Evolutionary conservation across 2,113 vertebrate genomes (phyloP).

Genomic region (Elephas maximus): DNA sequence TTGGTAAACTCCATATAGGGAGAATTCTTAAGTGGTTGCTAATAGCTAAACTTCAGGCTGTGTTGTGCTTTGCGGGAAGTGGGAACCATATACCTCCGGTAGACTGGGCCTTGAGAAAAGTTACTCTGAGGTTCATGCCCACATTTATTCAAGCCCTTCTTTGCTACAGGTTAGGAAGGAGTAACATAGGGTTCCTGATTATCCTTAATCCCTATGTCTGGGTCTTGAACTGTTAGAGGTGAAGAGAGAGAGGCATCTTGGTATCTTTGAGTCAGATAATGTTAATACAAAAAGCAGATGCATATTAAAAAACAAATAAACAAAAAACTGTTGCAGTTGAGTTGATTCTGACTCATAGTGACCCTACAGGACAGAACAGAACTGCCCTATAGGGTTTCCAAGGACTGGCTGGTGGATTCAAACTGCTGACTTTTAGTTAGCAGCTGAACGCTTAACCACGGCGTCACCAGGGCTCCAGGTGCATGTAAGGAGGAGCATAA

Average conservation of each 20-base stretch:
- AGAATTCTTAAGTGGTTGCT: conserved; percentile 26
- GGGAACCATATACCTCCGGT: neutral
- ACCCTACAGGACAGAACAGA: too few relatives aligned
- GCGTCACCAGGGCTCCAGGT: neutral
- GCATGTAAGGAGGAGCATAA: neutral
- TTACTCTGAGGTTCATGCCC: neutral
- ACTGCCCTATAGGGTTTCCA: too few relatives aligned
- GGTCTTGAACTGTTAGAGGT: neutral
- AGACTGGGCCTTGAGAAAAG: neutral
- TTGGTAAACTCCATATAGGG: neutral
- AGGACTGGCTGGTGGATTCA: too few relatives aligned
- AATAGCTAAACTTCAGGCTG: neutral
- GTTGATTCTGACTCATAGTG: too few relatives aligned
- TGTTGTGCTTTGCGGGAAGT: conserved; percentile 49
- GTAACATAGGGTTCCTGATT: neutral
- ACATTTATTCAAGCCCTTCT: neutral
- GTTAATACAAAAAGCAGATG: neutral
- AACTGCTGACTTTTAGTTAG: too few relatives aligned
- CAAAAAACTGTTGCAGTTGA: too few relatives aligned
- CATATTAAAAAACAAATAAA: too few relatives aligned
- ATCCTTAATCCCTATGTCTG: neutral
- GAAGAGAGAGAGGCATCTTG: neutral
- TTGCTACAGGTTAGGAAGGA: neutral
- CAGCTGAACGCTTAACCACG: too few relatives aligned
- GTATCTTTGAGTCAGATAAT: neutral